Conservation (phyloP, 2,888 invertebrate species). For the Torymus texanus region DNA sequence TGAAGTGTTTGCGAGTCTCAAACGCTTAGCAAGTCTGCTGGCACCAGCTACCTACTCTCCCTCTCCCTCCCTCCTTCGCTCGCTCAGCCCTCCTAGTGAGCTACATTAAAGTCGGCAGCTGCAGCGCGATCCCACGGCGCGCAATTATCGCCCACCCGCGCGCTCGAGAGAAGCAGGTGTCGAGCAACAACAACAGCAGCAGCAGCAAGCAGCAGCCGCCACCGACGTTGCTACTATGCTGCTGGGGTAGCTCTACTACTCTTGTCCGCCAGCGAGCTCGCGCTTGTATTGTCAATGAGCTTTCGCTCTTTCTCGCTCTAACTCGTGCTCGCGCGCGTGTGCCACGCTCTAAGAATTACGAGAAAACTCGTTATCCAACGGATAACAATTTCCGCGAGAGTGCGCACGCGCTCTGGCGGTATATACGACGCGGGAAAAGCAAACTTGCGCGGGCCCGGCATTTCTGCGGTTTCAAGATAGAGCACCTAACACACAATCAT, state of each 20-base stretch:
- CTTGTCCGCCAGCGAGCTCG: constrained; percentile 4
- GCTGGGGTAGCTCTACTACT: constrained; percentile 1
- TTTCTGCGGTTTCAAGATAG: too few species aligned
- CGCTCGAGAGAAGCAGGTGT: constrained; percentile 50
- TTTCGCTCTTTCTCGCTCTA: too few species aligned
- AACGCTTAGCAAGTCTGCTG: constrained; percentile 37
- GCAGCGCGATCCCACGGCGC: constrained; percentile 43
- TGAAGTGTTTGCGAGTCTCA: constrained; percentile 16
- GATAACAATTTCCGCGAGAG: constrained; percentile 48
- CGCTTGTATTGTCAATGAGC: constrained; percentile 12
- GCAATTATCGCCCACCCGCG: constrained; percentile 51
- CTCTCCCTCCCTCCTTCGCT: constrained; percentile 7
- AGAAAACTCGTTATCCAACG: constrained; percentile 53
- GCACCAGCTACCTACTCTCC: background rate
- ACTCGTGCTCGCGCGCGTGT: background rate
- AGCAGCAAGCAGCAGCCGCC: constrained; percentile 47
- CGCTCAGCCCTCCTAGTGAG: constrained; percentile 9
- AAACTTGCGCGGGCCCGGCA: constrained; percentile 1
- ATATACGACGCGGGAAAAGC: constrained; percentile 24
- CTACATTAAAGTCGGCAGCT: constrained; percentile 53
- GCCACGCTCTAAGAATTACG: constrained; percentile 40
- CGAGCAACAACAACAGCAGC: constrained; percentile 48
- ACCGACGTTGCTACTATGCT: background rate
- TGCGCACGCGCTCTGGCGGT: constrained; percentile 12
- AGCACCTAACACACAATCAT: too few species aligned